These are phyloP conservation scores for Rhinoptilus africanus DNA, from an alignment of 2,113 vertebrate species.

Conservation along the genomic window DNA sequence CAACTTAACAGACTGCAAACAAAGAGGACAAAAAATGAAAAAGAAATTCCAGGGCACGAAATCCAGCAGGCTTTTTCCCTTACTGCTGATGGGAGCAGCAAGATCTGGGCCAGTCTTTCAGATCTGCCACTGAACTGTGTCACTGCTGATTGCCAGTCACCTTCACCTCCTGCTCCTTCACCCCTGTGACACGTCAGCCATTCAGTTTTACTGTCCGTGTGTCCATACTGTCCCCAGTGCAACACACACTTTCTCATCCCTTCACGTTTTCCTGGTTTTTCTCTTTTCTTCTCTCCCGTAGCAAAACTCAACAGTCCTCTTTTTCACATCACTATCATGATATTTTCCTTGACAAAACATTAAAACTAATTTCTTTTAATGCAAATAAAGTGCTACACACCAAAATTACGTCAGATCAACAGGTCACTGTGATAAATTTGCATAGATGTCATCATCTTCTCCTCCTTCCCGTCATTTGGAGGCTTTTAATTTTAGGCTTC, in stretches of 20 bases:
- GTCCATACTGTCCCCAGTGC: neutral
- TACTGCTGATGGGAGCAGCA: neutral
- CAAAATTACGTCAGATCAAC: neutral
- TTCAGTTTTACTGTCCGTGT: neutral
- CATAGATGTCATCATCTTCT: neutral
- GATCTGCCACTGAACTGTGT: neutral
- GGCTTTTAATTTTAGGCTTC: neutral
- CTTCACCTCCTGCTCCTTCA: neutral
- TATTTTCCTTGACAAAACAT: neutral
- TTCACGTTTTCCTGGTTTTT: neutral
- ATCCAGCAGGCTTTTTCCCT: neutral
- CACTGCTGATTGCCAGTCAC: neutral
- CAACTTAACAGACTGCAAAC: neutral
- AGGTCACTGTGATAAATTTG: neutral
- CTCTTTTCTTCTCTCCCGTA: neutral
- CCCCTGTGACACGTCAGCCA: neutral
- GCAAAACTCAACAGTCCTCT: neutral
- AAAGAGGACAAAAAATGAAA: neutral
- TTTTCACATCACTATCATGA: neutral
- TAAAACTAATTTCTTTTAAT: neutral
- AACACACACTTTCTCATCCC: neutral
- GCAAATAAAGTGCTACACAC: neutral
- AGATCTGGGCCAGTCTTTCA: neutral
- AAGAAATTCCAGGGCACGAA: neutral
- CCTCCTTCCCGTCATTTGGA: neutral